Conservation (phyloP, 2,113 vertebrate species). For the Neodon shergylaensis region DNA sequence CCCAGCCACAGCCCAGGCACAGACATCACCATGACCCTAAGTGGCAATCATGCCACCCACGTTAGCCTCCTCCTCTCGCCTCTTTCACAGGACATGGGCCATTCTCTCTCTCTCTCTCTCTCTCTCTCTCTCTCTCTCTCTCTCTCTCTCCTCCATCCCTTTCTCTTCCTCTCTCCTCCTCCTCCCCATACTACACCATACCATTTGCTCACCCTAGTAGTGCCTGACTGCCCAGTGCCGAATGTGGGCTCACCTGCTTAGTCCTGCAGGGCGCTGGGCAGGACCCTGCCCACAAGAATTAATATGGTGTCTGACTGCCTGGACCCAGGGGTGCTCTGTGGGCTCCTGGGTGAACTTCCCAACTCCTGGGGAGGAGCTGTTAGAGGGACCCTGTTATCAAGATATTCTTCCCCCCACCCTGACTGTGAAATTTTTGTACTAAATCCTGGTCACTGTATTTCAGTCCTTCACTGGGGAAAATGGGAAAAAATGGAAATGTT, state of each 20-base stretch:
- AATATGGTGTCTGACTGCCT: neutral
- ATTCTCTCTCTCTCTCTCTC: too few relatives aligned
- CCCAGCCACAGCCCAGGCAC: neutral
- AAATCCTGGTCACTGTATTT: constrained; percentile 42
- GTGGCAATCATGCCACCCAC: neutral
- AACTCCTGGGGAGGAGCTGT: neutral
- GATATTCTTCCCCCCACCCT: neutral
- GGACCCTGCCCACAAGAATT: neutral
- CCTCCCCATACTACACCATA: too few relatives aligned
- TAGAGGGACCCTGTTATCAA: neutral
- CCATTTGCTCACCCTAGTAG: neutral
- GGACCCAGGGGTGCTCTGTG: too few relatives aligned
- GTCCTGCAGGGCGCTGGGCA: neutral
- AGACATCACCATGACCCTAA: neutral
- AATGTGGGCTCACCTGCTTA: neutral
- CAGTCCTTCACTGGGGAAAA: neutral
- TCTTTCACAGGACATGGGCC: neutral
- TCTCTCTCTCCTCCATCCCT: too few relatives aligned
- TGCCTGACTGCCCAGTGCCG: too few relatives aligned
- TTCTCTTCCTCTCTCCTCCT: too few relatives aligned
- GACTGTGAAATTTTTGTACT: neutral
- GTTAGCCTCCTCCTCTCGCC: accelerated
- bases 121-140: too few relatives aligned
- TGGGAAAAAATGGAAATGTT: neutral
- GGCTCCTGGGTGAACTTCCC: neutral